Base-by-base conservation (phyloP, 2,888 invertebrate species). In the Andricus curvator region DNA sequence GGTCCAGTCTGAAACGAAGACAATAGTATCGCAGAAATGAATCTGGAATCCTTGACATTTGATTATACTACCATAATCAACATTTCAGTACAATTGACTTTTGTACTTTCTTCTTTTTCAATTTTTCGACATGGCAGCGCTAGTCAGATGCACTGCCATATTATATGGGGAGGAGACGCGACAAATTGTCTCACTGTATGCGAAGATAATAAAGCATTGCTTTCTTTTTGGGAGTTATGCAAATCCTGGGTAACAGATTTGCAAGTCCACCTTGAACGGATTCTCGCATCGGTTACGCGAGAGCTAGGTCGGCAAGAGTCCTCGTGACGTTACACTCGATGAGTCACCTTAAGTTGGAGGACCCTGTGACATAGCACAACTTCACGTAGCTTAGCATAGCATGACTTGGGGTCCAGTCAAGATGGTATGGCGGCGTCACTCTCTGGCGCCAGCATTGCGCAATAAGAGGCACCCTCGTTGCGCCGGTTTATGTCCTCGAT, bases 391-490 rank as follows among this genome's bases (percentile, higher is more conserved):
- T 84, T 80, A 70, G 84, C 84, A 81, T 81, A 82, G 78, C 62
- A 62, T 86, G 85, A 84, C 87, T 85, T 86, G 85, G 82, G 83
- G 84, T 86, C 88, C 91, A 91, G 91, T 91, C 91, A 91, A 88
- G 89, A 78, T 83, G 85, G 85, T 86, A 88, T 87, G 84, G 88
- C 89, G 85, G 88, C 89, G 83, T 86, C 84, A 79, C 84, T 74
- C 81, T 85, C 88, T 91, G 91, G 91, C 91, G 91, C 91, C 91
- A 89, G 88, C 85, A 84, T 91, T 91, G 91, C 90, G 91, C 90
- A 91, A 91, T 81, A 68, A 81, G 70, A 77, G 81, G 84, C 89
- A 87, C 89, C 87, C 87, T 87, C 82, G 83, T 79, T 78, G 77
- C 78, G 77, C 25, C 62, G 62, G 15, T 62, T 29, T 62, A 62